These are phyloP conservation scores for Axea sp. DNA, from an alignment of 2,888 invertebrate genomes.

Conservation along the genomic window DNA sequence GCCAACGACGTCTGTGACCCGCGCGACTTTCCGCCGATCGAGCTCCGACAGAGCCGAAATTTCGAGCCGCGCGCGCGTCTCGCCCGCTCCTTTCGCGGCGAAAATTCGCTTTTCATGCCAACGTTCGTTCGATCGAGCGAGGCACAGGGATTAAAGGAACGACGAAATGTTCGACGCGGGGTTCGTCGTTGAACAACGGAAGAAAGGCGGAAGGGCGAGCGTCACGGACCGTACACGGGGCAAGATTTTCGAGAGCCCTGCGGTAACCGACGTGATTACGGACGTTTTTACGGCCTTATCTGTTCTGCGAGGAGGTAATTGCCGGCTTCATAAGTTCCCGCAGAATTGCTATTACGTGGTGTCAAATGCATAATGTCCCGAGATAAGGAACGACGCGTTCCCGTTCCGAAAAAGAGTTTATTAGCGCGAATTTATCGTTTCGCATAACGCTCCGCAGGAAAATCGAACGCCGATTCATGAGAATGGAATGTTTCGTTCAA, in stretches of 20 bases:
- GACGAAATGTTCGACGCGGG: too few relatives aligned
- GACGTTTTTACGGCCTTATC: conserved; percentile 62
- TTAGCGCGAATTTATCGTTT: conserved; percentile 59
- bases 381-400: conserved; percentile 59
- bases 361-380: conserved; percentile 60
- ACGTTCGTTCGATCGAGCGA: too few relatives aligned
- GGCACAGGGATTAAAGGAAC: too few relatives aligned
- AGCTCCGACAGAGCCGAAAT: too few relatives aligned
- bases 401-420: conserved; percentile 58
- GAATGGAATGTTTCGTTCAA: conserved; percentile 17
- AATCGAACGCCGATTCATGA: conserved; percentile 31
- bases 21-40: too few relatives aligned
- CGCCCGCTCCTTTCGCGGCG: too few relatives aligned
- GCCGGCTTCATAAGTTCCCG: conserved; percentile 61
- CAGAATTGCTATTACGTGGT: conserved; percentile 63
- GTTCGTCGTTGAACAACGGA: too few relatives aligned
- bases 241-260: conserved; percentile 57
- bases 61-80: too few relatives aligned
- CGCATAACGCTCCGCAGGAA: conserved; percentile 33
- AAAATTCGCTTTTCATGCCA: too few relatives aligned
- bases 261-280: conserved; percentile 59
- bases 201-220: too few relatives aligned
- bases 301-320: conserved; percentile 59
- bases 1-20: too few relatives aligned
- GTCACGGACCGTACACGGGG: too few relatives aligned